Evolutionary conservation across 37 sponge, comb jelly and placozoan genomes (phyloP), one percentile per base, ranked within the genome.

Genomic region (Agelas oroides): DNA sequence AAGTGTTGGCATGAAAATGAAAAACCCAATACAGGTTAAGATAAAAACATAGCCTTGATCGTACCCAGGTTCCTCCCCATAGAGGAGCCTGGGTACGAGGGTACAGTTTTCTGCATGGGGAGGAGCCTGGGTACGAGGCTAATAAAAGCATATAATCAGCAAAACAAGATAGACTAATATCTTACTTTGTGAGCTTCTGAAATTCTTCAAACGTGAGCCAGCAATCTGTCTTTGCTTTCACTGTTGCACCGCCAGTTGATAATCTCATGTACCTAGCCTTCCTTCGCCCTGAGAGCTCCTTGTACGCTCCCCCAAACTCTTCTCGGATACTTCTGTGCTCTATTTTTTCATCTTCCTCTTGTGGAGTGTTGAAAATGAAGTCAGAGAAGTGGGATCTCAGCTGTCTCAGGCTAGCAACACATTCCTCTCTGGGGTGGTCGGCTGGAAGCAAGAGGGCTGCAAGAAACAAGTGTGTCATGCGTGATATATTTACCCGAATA

Each of bases 151-250:
- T n/a, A n/a, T n/a, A n/a, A n/a, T n/a, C n/a, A n/a, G n/a, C n/a
- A n/a, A n/a, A n/a, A n/a, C n/a, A n/a, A n/a, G n/a, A n/a, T n/a
- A n/a, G n/a, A n/a, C n/a, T n/a, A n/a, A n/a, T n/a, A 46, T 46
- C 84, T 53, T 63, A 92, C 92, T 70, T 27, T 18, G 85, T 83
- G 24, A 92, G 65, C 24, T 62, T 30, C 25, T 58, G 53, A 65
- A 74, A 92, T n/a, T 92, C 80, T 1, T 65, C 70, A 72, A 79
- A 92, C 20, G 88, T 87, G 40, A 92, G 28, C 92, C 92, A 92
- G 74, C 88, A 92, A 57, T 92, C 92, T 24, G 85, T 83, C 61
- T 87, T 92, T 37, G 85, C 21, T 57, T 73, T 37, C 2, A 92
- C 63, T 59, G 40, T 52, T 52, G 80, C 80, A n/a, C 34, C 37